Evolutionary conservation across 2,113 vertebrate species (phyloP).

Genomic region (Spermophilus dauricus): DNA sequence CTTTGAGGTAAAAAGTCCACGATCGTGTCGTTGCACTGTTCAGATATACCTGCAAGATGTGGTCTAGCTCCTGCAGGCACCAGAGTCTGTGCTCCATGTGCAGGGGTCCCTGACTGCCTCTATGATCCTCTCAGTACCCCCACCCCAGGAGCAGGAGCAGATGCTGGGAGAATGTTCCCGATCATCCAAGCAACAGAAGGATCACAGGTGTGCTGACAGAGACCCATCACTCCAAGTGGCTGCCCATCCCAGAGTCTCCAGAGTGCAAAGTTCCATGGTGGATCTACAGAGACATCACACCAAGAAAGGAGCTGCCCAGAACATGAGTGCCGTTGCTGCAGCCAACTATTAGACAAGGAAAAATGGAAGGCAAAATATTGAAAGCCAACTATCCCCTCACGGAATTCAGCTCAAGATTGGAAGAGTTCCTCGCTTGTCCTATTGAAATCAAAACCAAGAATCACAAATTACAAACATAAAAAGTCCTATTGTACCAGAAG

Average conservation of each 20-base stretch:
- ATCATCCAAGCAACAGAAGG: background rate
- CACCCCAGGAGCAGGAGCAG: background rate
- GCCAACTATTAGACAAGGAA: background rate
- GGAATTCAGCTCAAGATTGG: background rate
- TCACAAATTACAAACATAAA: background rate
- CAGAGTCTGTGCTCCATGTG: rapidly evolving
- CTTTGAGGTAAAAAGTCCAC: background rate
- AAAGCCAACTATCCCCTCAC: background rate
- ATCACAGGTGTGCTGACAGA: background rate
- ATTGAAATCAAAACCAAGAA: background rate
- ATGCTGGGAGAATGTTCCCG: background rate
- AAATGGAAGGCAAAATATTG: background rate
- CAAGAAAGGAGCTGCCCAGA: background rate
- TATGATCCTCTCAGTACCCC: background rate
- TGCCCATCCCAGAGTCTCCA: rapidly evolving
- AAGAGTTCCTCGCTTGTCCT: background rate
- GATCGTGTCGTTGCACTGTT: too few species aligned
- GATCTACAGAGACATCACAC: background rate
- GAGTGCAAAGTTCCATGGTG: rapidly evolving
- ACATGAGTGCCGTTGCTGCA: too few species aligned
- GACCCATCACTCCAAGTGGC: background rate
- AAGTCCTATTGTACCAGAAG: background rate
- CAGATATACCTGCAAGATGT: background rate
- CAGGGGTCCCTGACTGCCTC: too few species aligned
- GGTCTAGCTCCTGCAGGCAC: background rate